A percentile compares a stretch with the other conserved stretches of the same genome.
phyloP scores from a whole-genome alignment of 2,113 vertebrate species.

The Gallinago media region DNA sequence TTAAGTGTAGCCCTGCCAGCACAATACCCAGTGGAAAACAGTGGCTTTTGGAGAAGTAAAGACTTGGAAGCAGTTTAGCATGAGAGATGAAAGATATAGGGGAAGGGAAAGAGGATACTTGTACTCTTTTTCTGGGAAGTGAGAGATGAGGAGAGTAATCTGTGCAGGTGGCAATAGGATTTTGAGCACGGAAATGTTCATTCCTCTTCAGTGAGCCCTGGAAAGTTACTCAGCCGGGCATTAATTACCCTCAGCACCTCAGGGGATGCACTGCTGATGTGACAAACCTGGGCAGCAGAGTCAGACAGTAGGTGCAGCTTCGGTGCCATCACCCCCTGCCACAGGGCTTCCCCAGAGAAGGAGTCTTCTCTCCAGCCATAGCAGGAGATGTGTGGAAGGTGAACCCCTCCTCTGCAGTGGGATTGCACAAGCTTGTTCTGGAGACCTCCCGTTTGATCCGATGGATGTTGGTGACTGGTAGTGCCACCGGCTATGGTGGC shows the following conservation, averaged over 20 bases:
- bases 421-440: background rate
- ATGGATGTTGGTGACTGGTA: background rate
- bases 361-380: rapidly evolving
- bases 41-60: background rate
- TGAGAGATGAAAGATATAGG: background rate
- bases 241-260: background rate
- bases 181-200: background rate
- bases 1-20: background rate
- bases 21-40: background rate
- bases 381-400: background rate
- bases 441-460: background rate
- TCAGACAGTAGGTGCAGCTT: background rate
- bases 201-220: background rate
- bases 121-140: background rate
- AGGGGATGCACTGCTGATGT: rapidly evolving
- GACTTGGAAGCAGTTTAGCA: background rate
- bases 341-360: background rate
- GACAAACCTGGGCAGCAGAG: background rate
- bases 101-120: background rate
- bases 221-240: background rate
- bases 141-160: background rate
- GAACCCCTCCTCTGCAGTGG: background rate
- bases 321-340: rapidly evolving
- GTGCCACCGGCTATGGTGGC: background rate
- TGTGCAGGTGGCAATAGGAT: background rate